Conservation (phyloP, 2,797 vertebrate genomes). For the Sebastes nivosus region DNA sequence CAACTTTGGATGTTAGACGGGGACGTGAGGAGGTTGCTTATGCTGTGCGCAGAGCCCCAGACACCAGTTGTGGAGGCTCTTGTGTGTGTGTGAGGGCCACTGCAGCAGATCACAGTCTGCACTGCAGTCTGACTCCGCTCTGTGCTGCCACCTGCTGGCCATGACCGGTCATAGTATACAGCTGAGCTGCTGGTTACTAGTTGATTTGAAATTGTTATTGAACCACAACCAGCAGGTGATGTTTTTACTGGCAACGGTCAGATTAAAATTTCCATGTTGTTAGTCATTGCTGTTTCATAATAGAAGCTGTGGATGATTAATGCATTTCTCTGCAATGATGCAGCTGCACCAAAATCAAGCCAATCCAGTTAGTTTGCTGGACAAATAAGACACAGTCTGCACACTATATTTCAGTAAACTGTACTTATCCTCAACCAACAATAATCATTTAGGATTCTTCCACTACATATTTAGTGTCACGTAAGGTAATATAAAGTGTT, state of each 20-base stretch:
- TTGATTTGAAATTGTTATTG: background rate
- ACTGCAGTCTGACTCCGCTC: slow-evolving; percentile 59
- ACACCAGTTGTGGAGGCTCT: slow-evolving; percentile 39
- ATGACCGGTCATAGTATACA: background rate
- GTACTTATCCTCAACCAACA: slow-evolving; percentile 5
- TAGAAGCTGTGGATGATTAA: background rate
- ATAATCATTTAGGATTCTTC: background rate
- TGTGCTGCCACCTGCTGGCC: slow-evolving; percentile 70
- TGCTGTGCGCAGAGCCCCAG: slow-evolving; percentile 55
- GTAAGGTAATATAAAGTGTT: background rate
- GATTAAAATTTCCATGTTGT: background rate
- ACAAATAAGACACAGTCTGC: background rate
- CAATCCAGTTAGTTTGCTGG: background rate
- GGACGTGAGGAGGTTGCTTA: slow-evolving; percentile 74
- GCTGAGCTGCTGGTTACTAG: background rate
- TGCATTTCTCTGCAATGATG: background rate
- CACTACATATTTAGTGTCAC: background rate
- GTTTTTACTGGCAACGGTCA: background rate
- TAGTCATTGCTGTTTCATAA: background rate
- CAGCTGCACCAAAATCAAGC: background rate
- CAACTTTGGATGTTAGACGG: slow-evolving; percentile 60
- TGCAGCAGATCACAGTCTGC: slow-evolving; percentile 64
- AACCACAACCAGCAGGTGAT: background rate
- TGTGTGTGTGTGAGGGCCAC: slow-evolving; percentile 38
- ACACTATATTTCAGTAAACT: background rate